Evolutionary conservation across 1,140 invertebrate species (phyloP).

Genomic region (Drosophila lacertosa): DNA sequence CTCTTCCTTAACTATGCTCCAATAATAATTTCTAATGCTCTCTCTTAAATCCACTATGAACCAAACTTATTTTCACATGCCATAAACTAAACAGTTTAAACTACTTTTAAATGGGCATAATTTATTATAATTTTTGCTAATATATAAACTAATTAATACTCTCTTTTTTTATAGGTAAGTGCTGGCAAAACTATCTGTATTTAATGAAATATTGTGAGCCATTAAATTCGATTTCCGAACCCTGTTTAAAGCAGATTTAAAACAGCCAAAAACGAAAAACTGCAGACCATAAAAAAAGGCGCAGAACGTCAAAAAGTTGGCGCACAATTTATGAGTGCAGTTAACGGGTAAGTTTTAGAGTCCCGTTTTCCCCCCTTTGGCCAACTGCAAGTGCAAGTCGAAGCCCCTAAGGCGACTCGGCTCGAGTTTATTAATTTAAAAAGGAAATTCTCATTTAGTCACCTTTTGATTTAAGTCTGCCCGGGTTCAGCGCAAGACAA

Average conservation of each 20-base stretch:
- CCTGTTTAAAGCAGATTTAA: constrained; percentile 16
- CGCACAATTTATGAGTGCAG: constrained; percentile 72
- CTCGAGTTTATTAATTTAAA: constrained; percentile 82
- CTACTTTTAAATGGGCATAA: background rate
- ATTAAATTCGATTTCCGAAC: constrained; percentile 17
- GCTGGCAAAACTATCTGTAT: constrained; percentile 21
- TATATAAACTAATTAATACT: constrained; percentile 20
- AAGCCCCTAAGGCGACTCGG: constrained; percentile 33
- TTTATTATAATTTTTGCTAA: background rate
- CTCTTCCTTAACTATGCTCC: no score
- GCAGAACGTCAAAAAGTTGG: constrained; percentile 70
- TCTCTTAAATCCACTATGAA: no score
- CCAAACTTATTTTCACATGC: background rate
- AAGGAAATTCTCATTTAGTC: constrained; percentile 83
- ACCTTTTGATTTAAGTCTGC: constrained; percentile 79
- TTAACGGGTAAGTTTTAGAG: constrained; percentile 74
- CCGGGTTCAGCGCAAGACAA: no score
- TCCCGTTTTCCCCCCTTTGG: no score
- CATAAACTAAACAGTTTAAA: background rate
- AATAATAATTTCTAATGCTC: no score
- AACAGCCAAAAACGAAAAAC: background rate
- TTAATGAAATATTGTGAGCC: constrained; percentile 19
- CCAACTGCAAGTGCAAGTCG: constrained; percentile 12
- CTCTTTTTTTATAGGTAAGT: constrained; percentile 34
- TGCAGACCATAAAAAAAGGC: constrained; percentile 54